Evolutionary conservation across 92 coral and sea anemone genomes (phyloP).

Genomic region (Muricea muricata): DNA sequence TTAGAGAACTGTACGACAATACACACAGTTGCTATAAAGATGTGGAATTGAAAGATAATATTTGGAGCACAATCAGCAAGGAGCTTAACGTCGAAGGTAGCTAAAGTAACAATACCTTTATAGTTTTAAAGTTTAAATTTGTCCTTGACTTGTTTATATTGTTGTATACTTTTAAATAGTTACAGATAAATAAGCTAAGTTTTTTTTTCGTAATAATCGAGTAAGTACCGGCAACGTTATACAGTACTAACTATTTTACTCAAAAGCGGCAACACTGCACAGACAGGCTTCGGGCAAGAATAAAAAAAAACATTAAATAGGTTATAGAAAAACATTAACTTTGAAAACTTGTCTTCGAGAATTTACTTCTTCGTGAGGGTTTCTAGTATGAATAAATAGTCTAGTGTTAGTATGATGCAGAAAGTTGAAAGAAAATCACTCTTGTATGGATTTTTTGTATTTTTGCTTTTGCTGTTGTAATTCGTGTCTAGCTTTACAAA

Average conservation of each 20-base stretch:
- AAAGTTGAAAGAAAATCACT: no score
- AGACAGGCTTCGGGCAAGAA: no score
- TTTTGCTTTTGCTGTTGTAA: not conserved
- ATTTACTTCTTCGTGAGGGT: no score
- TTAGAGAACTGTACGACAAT: not conserved
- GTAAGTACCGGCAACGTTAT: no score
- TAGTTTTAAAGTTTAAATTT: not conserved
- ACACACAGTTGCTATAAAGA: constrained; percentile 14
- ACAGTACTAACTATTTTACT: no score
- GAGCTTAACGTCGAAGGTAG: constrained; percentile 9
- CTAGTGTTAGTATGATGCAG: no score
- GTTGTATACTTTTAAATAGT: not conserved
- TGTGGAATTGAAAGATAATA: not conserved
- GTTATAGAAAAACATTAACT: no score
- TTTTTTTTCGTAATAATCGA: not conserved
- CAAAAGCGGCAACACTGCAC: no score
- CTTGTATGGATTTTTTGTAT: no score
- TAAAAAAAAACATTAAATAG: no score
- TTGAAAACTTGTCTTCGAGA: no score
- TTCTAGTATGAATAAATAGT: no score
- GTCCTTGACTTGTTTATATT: not conserved
- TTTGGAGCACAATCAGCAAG: not conserved
- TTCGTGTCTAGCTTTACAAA: not conserved
- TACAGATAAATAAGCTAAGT: not conserved
- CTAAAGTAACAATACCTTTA: not conserved